Evolutionary conservation across 2,113 vertebrate species (phyloP).

Genomic region (Nesoenas mayeri): DNA sequence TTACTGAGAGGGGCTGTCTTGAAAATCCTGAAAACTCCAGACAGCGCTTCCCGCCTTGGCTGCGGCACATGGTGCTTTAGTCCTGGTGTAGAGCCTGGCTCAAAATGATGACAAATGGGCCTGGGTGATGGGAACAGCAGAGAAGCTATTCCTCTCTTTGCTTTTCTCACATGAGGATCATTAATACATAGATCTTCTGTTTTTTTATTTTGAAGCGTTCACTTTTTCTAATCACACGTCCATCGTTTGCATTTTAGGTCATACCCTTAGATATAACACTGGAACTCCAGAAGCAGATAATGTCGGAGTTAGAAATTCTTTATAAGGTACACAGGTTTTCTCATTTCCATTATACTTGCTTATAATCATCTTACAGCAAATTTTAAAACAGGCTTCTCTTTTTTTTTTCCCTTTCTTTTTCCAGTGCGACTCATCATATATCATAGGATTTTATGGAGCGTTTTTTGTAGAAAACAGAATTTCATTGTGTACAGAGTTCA

Average conservation of each 20-base stretch:
- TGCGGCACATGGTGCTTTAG: too few species aligned
- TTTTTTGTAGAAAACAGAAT: conserved; percentile 99
- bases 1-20: background rate
- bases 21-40: background rate
- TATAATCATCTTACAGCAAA: background rate
- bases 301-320: conserved; percentile 98
- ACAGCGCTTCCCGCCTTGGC: too few species aligned
- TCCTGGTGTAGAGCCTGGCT: too few species aligned
- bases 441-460: conserved; percentile 99
- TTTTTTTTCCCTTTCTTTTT: conserved; percentile 56
- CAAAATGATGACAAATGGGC: too few species aligned
- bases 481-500: conserved; percentile 98
- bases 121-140: too few species aligned
- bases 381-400: background rate
- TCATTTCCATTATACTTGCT: background rate
- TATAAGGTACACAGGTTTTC: conserved; percentile 86
- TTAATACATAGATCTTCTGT: rapidly evolving
- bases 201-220: background rate
- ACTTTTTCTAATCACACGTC: background rate
- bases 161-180: background rate
- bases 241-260: conserved; percentile 77
- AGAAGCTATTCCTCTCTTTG: background rate
- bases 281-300: conserved; percentile 98
- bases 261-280: conserved; percentile 96
- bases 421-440: conserved; percentile 97